Conservation (phyloP, 1,140 invertebrate genomes). For the Cherax quadricarinatus region DNA sequence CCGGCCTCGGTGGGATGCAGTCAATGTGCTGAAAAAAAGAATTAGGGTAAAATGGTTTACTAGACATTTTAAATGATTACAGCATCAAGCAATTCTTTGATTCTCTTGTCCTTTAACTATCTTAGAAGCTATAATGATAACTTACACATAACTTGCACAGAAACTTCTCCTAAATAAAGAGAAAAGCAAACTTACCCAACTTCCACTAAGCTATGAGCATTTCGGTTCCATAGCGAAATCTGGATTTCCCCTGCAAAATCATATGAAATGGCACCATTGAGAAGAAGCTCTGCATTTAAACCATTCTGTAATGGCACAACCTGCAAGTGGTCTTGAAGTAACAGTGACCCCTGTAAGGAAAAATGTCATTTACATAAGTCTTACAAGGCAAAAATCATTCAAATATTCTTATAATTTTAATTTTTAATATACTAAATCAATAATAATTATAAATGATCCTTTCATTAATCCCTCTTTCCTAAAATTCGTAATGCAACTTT, state of each 20-base stretch:
- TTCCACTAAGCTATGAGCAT: conserved; percentile 88
- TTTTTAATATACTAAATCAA: not conserved
- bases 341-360: conserved; percentile 81
- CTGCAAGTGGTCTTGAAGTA: conserved; percentile 86
- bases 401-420: not conserved
- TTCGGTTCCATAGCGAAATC: conserved; percentile 91
- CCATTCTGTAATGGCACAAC: conserved; percentile 85
- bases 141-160: not conserved
- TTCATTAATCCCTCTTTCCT: too few species aligned
- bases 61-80: too few species aligned
- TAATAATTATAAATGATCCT: not conserved
- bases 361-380: not conserved
- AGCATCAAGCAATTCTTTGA: too few species aligned
- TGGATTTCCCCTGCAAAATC: conserved; percentile 90
- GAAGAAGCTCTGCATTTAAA: conserved; percentile 83
- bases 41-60: too few species aligned
- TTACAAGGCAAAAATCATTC: not conserved
- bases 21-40: too few species aligned
- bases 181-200: conserved; percentile 80
- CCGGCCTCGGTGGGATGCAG: too few species aligned
- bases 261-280: conserved; percentile 86
- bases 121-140: not conserved
- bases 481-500: too few species aligned
- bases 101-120: not conserved
- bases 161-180: not conserved